These are phyloP conservation scores for Drosophila sproati DNA, from an alignment of 1,140 invertebrate genomes.

Conservation along the genomic window DNA sequence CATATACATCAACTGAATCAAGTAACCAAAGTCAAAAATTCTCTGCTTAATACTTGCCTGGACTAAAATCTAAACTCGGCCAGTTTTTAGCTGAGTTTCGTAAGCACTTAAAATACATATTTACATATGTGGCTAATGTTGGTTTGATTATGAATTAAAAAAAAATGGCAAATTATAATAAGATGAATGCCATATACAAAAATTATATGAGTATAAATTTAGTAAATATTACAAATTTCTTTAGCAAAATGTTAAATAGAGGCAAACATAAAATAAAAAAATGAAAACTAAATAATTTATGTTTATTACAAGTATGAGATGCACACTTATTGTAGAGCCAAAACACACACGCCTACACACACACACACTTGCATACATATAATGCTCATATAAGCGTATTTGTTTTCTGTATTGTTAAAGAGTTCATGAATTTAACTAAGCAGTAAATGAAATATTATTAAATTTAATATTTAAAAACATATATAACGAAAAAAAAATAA, in stretches of 20 bases:
- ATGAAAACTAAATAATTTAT: slow-evolving; percentile 9
- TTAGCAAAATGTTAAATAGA: slow-evolving; percentile 56
- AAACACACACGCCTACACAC: slow-evolving; percentile 20
- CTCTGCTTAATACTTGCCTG: slow-evolving; percentile 6
- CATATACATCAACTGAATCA: neutral
- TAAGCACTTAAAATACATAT: slow-evolving; percentile 33
- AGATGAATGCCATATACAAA: slow-evolving; percentile 41
- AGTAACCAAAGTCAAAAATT: slow-evolving; percentile 32
- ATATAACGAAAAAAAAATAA: slow-evolving; percentile 38
- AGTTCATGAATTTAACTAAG: slow-evolving; percentile 43
- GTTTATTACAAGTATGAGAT: slow-evolving; percentile 34
- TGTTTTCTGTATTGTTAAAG: slow-evolving; percentile 40
- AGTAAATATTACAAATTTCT: slow-evolving; percentile 34
- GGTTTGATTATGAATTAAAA: slow-evolving; percentile 61
- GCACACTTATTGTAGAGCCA: slow-evolving; percentile 38
- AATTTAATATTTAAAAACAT: slow-evolving; percentile 43
- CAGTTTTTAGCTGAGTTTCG: slow-evolving; percentile 2
- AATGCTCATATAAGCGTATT: slow-evolving; percentile 49
- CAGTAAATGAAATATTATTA: slow-evolving; percentile 33
- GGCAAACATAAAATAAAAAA: neutral
- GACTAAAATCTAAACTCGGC: neutral
- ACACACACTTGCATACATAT: slow-evolving; percentile 47
- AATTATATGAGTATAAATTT: slow-evolving; percentile 28
- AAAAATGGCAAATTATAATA: neutral
- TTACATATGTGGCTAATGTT: slow-evolving; percentile 74